Evolutionary conservation across 2,888 invertebrate species (phyloP).

Genomic region (Neoscelio sp.): DNA sequence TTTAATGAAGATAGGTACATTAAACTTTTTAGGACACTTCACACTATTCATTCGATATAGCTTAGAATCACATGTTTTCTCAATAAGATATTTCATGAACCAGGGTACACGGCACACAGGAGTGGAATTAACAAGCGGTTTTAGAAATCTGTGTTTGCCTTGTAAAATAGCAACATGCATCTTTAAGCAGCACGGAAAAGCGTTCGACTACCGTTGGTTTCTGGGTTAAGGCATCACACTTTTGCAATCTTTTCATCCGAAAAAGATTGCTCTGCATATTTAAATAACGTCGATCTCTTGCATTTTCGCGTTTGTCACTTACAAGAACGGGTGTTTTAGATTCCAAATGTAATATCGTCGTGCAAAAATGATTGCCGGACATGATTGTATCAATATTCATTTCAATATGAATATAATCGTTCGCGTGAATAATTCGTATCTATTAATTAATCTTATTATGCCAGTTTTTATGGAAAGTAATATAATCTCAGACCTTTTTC

Average conservation of each 20-base stretch:
- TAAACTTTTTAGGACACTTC: conserved; percentile 13
- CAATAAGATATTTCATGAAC: conserved; percentile 33
- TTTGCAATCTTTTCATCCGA: conserved; percentile 67
- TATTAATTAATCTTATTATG: too few relatives aligned
- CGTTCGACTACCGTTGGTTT: conserved; percentile 68
- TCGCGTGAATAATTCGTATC: too few relatives aligned
- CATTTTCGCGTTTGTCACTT: conserved; percentile 20
- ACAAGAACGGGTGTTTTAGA: neutral
- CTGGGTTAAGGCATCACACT: conserved; percentile 71
- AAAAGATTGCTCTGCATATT: conserved; percentile 78
- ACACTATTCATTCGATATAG: conserved; percentile 47
- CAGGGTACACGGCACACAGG: conserved; percentile 17
- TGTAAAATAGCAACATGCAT: conserved; percentile 76
- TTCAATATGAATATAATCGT: too few relatives aligned
- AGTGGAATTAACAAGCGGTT: conserved; percentile 50
- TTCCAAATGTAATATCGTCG: neutral
- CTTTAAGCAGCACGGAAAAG: conserved; percentile 70
- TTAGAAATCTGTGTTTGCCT: conserved; percentile 73
- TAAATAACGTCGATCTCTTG: conserved; percentile 69
- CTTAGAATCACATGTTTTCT: conserved; percentile 32
- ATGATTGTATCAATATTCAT: too few relatives aligned
- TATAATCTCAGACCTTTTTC: too few relatives aligned
- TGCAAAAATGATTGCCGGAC: too few relatives aligned
- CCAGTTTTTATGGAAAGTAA: too few relatives aligned
- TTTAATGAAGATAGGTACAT: conserved; percentile 29